Evolutionary conservation across 1,140 invertebrate species (phyloP), one percentile per base, ranked within the genome.

Genomic region (Dolichoris vasculosae): DNA sequence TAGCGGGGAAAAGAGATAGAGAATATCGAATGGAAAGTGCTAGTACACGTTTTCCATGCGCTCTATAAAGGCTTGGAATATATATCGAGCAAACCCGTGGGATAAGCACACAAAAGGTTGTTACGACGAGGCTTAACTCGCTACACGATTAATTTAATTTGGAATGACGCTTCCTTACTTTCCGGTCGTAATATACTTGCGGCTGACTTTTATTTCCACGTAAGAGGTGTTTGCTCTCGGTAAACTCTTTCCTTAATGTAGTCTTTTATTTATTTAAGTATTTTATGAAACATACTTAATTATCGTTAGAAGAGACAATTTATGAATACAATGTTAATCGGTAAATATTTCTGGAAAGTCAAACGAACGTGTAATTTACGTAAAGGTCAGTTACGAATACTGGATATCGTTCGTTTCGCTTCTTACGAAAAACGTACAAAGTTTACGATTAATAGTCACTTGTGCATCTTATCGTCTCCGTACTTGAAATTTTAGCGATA

Each of bases 81-180:
- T 82, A 64, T 38, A 69, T 38, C 80, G n/a, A 15, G 69, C 69
- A 26, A 40, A 59, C 43, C 55, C 88, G 89, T 90, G 89, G 89
- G 89, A 90, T 90, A 90, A 84, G 89, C 80, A 89, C 81, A 89
- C 89, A 90, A 43, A 73, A 73, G 69, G 69, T 43, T n/a, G 38
- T 73, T 73, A 40, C 8, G n/a, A 17, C 26, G 32, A 51, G 75
- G 48, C 32, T 77, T 77, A 55, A 86, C 77, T 88, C 32, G 35
- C 30, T 64, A 55, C 40, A 30, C 86, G 84, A 87, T 88, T 75
- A 87, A 89, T 89, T 89, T 88, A 88, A 90, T 89, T 84, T 87
- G 85, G 87, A 81, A 80, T 79, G 63, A 75, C 71, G 83, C 84
- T 85, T 85, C 84, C 77, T 63, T 48, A 30, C 51, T 85, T 79